Conservation (phyloP, 2,113 vertebrate species). For the Myocastor coypus region DNA sequence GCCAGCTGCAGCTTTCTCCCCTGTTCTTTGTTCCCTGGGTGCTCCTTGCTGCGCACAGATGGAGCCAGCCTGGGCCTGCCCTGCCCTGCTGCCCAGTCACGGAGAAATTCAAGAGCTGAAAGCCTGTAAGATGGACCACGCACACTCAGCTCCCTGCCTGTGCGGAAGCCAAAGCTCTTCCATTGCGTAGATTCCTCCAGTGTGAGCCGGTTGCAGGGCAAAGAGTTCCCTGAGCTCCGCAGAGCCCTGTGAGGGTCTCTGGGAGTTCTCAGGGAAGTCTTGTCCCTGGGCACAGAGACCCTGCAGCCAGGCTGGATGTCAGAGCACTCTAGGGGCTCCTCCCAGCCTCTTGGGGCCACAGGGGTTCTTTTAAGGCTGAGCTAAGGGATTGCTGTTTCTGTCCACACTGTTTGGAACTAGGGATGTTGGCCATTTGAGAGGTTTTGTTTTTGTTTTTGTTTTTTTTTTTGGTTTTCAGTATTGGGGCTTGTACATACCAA, state of each 20-base stretch:
- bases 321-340: background rate
- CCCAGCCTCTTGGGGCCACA: background rate
- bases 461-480: background rate
- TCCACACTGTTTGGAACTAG: background rate
- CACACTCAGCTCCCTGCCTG: fast-evolving
- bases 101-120: background rate
- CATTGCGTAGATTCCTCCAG: background rate
- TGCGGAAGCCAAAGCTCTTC: background rate
- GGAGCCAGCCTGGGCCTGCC: background rate
- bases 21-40: background rate
- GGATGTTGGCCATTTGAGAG: background rate
- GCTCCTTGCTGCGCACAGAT: background rate
- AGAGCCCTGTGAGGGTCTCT: background rate
- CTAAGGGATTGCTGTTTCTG: background rate
- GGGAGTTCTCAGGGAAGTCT: background rate
- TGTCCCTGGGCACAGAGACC: background rate
- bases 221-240: background rate
- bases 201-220: background rate
- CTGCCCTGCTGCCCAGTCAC: background rate
- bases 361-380: background rate
- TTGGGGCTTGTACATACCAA: background rate
- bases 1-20: background rate
- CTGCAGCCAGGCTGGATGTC: background rate
- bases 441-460: background rate
- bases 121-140: background rate